Evolutionary conservation across 2,888 invertebrate species (phyloP).

Genomic region (Euphydryas editha): DNA sequence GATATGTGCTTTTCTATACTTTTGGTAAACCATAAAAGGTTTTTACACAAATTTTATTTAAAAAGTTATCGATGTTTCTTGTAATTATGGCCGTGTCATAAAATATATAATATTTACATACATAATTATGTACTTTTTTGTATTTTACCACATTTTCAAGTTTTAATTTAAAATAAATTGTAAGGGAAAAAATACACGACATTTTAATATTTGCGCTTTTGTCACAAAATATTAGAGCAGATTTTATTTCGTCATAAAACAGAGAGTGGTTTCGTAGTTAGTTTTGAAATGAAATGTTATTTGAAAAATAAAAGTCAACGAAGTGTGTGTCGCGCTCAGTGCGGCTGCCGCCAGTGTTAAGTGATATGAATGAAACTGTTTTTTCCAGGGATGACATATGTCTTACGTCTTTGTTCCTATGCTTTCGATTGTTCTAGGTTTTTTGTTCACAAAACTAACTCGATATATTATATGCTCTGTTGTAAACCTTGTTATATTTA

Average conservation of each 20-base stretch:
- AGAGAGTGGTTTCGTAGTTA: constrained; percentile 27
- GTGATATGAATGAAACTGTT: constrained; percentile 33
- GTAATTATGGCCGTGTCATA: too few relatives aligned
- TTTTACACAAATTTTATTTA: too few relatives aligned
- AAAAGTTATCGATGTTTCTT: too few relatives aligned
- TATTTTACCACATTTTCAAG: background rate
- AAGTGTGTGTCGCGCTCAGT: constrained; percentile 35
- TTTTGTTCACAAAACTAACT: constrained; percentile 7
- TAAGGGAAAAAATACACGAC: constrained; percentile 29
- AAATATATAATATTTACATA: background rate
- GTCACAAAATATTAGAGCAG: constrained; percentile 29
- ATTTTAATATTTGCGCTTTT: constrained; percentile 31
- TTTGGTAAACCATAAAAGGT: too few relatives aligned
- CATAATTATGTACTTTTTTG: background rate
- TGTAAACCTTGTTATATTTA: too few relatives aligned
- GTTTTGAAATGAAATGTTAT: constrained; percentile 39
- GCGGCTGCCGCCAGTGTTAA: constrained; percentile 31
- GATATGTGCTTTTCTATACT: too few relatives aligned
- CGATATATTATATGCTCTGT: background rate
- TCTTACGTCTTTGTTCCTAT: constrained; percentile 21
- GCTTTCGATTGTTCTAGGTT: constrained; percentile 17
- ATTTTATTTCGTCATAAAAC: constrained; percentile 31
- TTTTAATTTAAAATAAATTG: constrained; percentile 9
- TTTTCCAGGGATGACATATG: constrained; percentile 26
- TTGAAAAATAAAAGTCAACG: constrained; percentile 36